Evolutionary conservation across 1,140 invertebrate genomes (phyloP).

Genomic region (Geopemphigus sp.): DNA sequence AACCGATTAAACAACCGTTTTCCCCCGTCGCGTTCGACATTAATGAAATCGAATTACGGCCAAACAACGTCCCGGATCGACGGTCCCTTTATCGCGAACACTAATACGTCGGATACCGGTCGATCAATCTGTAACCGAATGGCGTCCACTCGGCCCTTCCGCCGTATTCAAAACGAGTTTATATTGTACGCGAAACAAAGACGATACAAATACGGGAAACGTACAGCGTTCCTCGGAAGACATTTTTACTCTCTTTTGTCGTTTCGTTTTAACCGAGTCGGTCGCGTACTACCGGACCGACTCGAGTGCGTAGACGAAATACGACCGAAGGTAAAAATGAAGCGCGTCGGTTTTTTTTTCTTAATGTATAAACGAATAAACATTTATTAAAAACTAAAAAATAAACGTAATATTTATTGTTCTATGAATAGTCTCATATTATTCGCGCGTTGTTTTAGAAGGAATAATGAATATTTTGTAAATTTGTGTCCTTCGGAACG

Average conservation of each 20-base stretch:
- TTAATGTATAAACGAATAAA: too few species aligned
- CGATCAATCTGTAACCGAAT: constrained; percentile 12
- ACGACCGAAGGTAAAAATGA: background rate
- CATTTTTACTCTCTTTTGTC: background rate
- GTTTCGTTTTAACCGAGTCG: background rate
- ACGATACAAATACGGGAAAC: too few species aligned
- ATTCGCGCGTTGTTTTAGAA: background rate
- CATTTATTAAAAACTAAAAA: too few species aligned
- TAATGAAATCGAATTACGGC: background rate
- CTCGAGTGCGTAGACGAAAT: background rate
- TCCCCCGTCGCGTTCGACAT: background rate
- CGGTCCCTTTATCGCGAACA: background rate
- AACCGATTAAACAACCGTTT: background rate
- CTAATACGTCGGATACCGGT: background rate
- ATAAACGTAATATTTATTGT: background rate
- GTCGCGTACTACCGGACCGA: background rate
- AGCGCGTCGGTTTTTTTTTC: too few species aligned
- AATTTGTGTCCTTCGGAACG: background rate
- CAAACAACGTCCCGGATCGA: too few species aligned
- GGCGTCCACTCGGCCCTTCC: constrained; percentile 11
- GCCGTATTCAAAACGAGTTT: constrained; percentile 2
- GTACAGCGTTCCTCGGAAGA: background rate
- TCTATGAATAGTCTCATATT: background rate
- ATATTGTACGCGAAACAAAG: constrained; percentile 7
- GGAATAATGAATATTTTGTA: constrained; percentile 9